A percentile compares a stretch with the other conserved stretches of the same genome.
Conservation (phyloP, 53 echinoderm and acorn worm genomes). For the Stichopus horrens region DNA sequence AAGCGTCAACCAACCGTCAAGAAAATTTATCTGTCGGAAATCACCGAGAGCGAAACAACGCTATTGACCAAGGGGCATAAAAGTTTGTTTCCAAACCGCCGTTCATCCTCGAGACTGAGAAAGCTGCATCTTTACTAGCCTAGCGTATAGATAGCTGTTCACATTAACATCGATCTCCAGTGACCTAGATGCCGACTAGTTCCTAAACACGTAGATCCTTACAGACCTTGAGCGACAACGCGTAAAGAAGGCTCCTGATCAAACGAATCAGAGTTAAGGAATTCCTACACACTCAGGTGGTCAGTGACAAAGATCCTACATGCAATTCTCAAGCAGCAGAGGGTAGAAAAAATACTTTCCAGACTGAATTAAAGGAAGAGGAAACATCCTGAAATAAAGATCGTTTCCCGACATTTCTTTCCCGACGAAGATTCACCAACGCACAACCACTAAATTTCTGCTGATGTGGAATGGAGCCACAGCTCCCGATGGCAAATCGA, state of each 20-base stretch:
- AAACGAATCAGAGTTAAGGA: constrained; percentile 51
- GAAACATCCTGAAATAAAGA: constrained; percentile 26
- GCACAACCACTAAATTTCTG: constrained; percentile 51
- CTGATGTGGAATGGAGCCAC: constrained; percentile 35
- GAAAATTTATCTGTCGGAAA: neutral
- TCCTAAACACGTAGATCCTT: constrained; percentile 48
- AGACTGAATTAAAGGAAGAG: neutral
- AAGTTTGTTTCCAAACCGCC: constrained; percentile 26
- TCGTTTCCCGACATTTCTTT: constrained; percentile 33
- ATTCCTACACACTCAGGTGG: constrained; percentile 43
- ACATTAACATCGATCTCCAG: constrained; percentile 42
- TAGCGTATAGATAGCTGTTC: constrained; percentile 49
- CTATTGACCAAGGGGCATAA: constrained; percentile 22
- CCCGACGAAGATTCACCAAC: constrained; percentile 42
- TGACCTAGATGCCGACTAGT: constrained; percentile 45
- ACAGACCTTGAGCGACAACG: constrained; percentile 55
- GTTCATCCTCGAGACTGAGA: constrained; percentile 37
- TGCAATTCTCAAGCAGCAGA: constrained; percentile 4
- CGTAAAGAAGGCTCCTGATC: constrained; percentile 22
- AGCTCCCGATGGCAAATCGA: constrained; percentile 23
- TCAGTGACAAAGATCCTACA: constrained; percentile 42
- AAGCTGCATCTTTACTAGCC: constrained; percentile 45
- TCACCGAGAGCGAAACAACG: constrained; percentile 16
- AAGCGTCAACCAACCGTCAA: neutral
- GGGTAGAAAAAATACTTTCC: neutral